Conservation (phyloP, 2,888 invertebrate species). For the Diplolepis rosae region DNA sequence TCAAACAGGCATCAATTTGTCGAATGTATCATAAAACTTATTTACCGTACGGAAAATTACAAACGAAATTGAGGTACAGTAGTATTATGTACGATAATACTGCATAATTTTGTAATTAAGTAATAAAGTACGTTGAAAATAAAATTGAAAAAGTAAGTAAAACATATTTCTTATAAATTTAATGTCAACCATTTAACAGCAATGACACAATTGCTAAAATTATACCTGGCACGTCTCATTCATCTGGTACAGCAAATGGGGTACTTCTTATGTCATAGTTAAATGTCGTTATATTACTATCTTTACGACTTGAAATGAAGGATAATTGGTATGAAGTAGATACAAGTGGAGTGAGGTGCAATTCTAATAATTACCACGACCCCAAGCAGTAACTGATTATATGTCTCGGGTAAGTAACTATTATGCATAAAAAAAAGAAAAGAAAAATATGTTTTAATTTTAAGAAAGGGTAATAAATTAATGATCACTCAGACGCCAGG, state of each 20-base stretch:
- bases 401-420: not conserved
- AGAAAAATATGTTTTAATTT: not conserved
- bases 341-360: not conserved
- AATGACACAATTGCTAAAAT: constrained; percentile 18
- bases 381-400: constrained; percentile 17
- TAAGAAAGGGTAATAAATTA: constrained; percentile 24
- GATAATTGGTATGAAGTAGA: constrained; percentile 17
- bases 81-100: not conserved
- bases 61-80: not conserved
- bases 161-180: not conserved
- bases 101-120: not conserved
- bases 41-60: not conserved
- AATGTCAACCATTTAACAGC: not conserved
- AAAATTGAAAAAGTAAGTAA: not conserved
- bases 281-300: constrained; percentile 4
- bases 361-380: constrained; percentile 24
- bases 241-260: constrained; percentile 2
- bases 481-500: constrained; percentile 17
- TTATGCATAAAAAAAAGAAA: not conserved
- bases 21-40: not conserved
- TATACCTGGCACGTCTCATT: constrained; percentile 15
- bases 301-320: constrained; percentile 7
- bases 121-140: not conserved
- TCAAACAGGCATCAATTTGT: not conserved
- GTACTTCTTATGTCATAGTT: not conserved